phyloP scores from a whole-genome alignment of 1,140 invertebrate species.

The Stenopsyche tienmushanensis region DNA sequence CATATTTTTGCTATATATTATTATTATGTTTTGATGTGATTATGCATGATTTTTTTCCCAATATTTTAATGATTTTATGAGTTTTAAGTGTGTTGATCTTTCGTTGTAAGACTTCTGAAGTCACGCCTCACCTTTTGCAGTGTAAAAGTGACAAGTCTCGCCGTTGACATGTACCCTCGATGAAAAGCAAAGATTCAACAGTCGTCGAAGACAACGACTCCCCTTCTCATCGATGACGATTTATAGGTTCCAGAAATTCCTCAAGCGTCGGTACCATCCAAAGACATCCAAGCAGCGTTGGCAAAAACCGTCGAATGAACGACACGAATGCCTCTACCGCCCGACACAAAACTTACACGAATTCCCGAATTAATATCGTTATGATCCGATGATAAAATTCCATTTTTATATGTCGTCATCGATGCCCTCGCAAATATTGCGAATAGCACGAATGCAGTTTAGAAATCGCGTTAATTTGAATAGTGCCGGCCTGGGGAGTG shows the following conservation, averaged over 20 bases:
- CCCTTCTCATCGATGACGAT: slow-evolving; percentile 15
- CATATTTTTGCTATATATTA: too few relatives aligned
- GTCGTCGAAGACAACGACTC: not conserved
- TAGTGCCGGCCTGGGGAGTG: not conserved
- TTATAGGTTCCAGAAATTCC: slow-evolving; percentile 1
- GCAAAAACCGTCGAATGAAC: not conserved
- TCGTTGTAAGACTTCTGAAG: too few relatives aligned
- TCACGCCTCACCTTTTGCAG: not conserved
- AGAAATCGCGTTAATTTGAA: not conserved
- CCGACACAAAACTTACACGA: slow-evolving; percentile 13
- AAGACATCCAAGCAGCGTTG: not conserved
- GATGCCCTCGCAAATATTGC: too few relatives aligned
- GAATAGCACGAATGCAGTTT: too few relatives aligned
- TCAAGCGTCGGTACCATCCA: not conserved
- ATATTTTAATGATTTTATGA: too few relatives aligned
- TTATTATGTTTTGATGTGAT: too few relatives aligned
- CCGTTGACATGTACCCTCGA: not conserved
- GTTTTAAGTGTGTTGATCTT: too few relatives aligned
- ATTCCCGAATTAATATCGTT: slow-evolving; percentile 13
- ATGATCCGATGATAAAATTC: not conserved
- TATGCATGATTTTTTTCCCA: too few relatives aligned
- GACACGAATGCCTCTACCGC: slow-evolving; percentile 12
- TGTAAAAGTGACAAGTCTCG: not conserved
- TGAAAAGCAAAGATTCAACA: not conserved
- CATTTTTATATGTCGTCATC: too few relatives aligned